These are phyloP conservation scores for Xiphophorus couchianus DNA, from an alignment of 2,113 vertebrate genomes.

Conservation along the genomic window DNA sequence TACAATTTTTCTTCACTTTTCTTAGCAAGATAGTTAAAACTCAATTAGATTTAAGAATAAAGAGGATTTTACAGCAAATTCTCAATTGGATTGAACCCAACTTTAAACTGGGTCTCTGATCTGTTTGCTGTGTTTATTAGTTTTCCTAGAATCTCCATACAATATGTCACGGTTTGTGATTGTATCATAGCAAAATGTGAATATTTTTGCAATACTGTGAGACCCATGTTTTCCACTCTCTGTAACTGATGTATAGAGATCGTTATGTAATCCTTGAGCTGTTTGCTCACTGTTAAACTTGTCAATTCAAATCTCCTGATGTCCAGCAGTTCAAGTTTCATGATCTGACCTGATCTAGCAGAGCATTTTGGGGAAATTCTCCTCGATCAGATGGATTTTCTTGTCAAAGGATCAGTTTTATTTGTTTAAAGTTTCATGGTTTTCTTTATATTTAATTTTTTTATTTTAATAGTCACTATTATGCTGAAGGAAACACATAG, in stretches of 20 bases:
- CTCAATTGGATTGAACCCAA: too few species aligned
- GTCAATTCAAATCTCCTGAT: slow-evolving; percentile 52
- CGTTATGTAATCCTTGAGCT: slow-evolving; percentile 5
- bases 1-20: background rate
- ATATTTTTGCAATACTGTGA: too few species aligned
- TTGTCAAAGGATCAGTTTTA: background rate
- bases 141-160: too few species aligned
- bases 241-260: background rate
- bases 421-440: background rate
- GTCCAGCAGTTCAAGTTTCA: slow-evolving; percentile 40
- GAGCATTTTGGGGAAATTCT: slow-evolving; percentile 22
- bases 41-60: background rate
- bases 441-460: background rate
- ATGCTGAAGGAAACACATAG: background rate
- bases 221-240: too few species aligned
- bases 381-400: background rate
- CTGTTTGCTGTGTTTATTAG: too few species aligned
- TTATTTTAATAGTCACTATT: background rate
- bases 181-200: too few species aligned
- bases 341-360: slow-evolving; percentile 37
- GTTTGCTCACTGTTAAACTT: slow-evolving; percentile 28
- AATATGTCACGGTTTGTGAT: too few species aligned
- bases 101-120: too few species aligned
- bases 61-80: too few species aligned
- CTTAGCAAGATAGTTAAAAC: background rate